phyloP scores from a whole-genome alignment of 2,113 vertebrate species.

The Petrocephalus microphthalmus region DNA sequence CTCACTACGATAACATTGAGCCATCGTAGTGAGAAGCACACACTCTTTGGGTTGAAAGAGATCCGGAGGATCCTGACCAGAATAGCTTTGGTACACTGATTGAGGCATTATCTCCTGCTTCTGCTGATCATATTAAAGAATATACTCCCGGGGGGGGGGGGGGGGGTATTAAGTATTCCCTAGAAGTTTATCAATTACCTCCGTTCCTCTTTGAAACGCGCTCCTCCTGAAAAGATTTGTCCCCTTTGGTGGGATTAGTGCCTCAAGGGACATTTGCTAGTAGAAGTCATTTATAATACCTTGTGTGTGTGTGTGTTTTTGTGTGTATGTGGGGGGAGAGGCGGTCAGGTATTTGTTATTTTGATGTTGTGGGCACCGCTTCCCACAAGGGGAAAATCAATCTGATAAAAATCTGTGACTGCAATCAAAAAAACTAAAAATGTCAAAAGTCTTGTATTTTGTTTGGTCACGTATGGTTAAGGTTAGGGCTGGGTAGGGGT shows the following conservation, averaged over 20 bases:
- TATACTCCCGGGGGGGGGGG: neutral
- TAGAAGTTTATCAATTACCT: neutral
- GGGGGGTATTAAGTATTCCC: neutral
- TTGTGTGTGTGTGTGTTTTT: neutral
- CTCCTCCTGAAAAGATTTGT: neutral
- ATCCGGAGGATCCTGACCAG: neutral
- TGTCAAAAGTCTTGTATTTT: neutral
- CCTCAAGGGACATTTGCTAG: neutral
- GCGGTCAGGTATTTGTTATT: neutral
- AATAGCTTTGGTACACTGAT: neutral
- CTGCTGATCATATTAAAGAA: neutral
- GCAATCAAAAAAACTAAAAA: neutral
- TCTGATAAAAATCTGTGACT: neutral
- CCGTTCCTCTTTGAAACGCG: neutral
- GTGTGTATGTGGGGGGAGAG: neutral
- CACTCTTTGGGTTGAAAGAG: neutral
- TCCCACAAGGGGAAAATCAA: neutral
- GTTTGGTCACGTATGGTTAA: neutral
- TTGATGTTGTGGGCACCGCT: neutral
- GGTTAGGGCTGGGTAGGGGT: neutral
- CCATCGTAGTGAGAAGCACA: neutral
- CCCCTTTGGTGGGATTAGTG: neutral
- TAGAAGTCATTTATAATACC: neutral
- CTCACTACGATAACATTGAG: neutral
- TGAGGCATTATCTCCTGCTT: neutral